Evolutionary conservation across 1,140 invertebrate genomes (phyloP).

Genomic region (Carposina sasakii): DNA sequence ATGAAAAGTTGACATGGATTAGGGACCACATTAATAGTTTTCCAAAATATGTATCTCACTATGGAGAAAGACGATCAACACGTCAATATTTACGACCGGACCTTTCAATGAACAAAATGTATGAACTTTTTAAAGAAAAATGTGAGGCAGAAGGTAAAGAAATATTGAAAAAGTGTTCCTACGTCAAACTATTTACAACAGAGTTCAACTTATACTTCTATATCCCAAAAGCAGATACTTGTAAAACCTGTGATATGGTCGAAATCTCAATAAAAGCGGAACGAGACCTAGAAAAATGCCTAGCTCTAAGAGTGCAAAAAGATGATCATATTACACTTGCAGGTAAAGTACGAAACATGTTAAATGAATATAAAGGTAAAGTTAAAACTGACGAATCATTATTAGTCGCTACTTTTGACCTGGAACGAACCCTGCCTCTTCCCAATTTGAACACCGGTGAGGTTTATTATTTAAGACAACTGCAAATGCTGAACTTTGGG

Average conservation of each 20-base stretch:
- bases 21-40: slow-evolving; percentile 17
- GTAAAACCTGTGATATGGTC: slow-evolving; percentile 16
- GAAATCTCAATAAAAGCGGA: slow-evolving; percentile 14
- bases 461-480: slow-evolving; percentile 21
- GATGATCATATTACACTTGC: slow-evolving; percentile 16
- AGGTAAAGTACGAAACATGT: slow-evolving; percentile 10
- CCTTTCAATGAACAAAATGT: slow-evolving; percentile 20
- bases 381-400: slow-evolving; percentile 15
- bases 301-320: slow-evolving; percentile 11
- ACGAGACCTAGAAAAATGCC: slow-evolving; percentile 15
- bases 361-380: slow-evolving; percentile 14
- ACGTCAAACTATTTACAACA: slow-evolving; percentile 14
- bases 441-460: slow-evolving; percentile 16
- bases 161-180: slow-evolving; percentile 16
- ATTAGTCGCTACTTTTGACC: slow-evolving; percentile 18
- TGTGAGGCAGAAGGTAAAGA: slow-evolving; percentile 15
- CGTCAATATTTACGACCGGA: slow-evolving; percentile 17
- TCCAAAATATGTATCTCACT: slow-evolving; percentile 16
- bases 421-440: slow-evolving; percentile 16
- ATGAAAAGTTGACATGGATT: slow-evolving; percentile 21
- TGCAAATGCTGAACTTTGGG: slow-evolving; percentile 19
- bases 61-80: slow-evolving; percentile 17
- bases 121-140: slow-evolving; percentile 19
- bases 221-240: slow-evolving; percentile 14
- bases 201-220: slow-evolving; percentile 18